Evolutionary conservation across 2,113 vertebrate species (phyloP).

Genomic region (Suncus etruscus): DNA sequence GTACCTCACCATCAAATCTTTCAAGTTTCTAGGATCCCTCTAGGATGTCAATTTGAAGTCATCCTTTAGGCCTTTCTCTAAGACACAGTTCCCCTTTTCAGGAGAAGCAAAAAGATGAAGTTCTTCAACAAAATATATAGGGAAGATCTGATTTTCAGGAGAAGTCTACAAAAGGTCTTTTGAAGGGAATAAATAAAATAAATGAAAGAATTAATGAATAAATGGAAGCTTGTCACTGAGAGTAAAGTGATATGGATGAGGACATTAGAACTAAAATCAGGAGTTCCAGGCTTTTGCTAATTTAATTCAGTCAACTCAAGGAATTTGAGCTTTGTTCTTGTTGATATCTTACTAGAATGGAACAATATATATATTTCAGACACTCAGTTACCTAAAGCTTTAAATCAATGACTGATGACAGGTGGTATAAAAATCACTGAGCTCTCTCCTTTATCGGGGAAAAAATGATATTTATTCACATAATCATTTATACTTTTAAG

Average conservation of each 20-base stretch:
- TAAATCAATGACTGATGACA: neutral
- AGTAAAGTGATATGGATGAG: neutral
- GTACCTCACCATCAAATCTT: neutral
- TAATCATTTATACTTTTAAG: no score
- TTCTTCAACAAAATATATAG: neutral
- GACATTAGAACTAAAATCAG: neutral
- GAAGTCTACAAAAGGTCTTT: neutral
- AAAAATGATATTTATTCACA: neutral
- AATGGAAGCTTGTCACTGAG: rapidly evolving
- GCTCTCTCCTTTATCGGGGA: rapidly evolving
- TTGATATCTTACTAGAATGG: neutral
- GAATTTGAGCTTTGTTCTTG: neutral
- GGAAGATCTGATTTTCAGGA: neutral
- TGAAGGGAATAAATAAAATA: neutral
- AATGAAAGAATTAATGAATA: neutral
- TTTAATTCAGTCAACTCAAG: neutral
- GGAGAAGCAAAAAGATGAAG: neutral
- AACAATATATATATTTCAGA: no score
- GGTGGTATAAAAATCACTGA: neutral
- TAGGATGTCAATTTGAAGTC: neutral
- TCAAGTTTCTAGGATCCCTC: neutral
- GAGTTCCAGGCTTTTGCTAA: neutral
- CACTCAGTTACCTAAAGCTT: neutral
- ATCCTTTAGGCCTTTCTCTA: neutral
- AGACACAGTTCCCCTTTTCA: neutral